These are phyloP conservation scores for Oreamnos americanus DNA, from an alignment of 2,113 vertebrate genomes.

Conservation along the genomic window DNA sequence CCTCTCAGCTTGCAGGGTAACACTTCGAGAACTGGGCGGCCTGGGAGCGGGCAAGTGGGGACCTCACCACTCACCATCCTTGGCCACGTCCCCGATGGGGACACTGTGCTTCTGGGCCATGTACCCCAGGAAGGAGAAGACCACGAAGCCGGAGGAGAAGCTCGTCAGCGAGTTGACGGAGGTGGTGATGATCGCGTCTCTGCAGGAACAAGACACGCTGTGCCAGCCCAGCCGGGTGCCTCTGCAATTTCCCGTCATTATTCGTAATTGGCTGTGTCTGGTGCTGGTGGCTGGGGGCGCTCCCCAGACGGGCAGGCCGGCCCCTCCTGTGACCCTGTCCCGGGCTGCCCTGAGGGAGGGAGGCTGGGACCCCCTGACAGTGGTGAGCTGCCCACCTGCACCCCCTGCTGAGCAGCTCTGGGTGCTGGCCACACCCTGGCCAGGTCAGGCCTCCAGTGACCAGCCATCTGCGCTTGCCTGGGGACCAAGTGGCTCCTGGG, in stretches of 20 bases:
- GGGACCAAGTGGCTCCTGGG: not conserved
- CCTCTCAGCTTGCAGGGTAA: not conserved
- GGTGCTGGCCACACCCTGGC: not conserved
- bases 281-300: not conserved
- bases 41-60: not conserved
- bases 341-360: not conserved
- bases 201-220: conserved; percentile 61
- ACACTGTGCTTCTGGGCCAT: conserved; percentile 92
- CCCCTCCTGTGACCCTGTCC: not conserved
- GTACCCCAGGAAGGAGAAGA: conserved; percentile 94
- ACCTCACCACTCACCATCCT: conserved; percentile 84
- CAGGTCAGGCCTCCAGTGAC: accelerated
- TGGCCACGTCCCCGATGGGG: conserved; percentile 89
- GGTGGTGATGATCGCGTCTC: conserved; percentile 92
- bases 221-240: not conserved
- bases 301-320: accelerated
- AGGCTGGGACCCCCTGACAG: accelerated
- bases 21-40: not conserved
- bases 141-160: conserved; percentile 94
- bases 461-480: accelerated
- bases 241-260: not conserved
- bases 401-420: not conserved
- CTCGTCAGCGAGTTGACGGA: conserved; percentile 94
- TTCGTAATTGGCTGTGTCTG: not conserved
- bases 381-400: not conserved